These are phyloP conservation scores for pig (Sus scrofa) DNA, from an alignment of 2,113 vertebrate species.

Conservation along the genomic window T2T-Sscrofa CM000820.6:51275501-51276000, in stretches of 20 bases:
- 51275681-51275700: not conserved
- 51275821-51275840: not conserved
- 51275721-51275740: not conserved
- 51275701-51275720: not conserved
- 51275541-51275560: not conserved
- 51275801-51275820: not conserved
- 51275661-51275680: not conserved
- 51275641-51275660: not conserved
- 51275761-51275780: not conserved
- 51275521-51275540: not conserved
- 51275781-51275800: not conserved
- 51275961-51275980: not conserved
- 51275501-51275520: too few species aligned
- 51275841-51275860: not conserved
- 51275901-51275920: not conserved
- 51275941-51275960: not conserved
- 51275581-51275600: not conserved
- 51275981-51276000: not conserved
- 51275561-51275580: not conserved
- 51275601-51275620: not conserved
- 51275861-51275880: not conserved
- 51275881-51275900: not conserved
- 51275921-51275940: not conserved
- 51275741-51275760: not conserved
- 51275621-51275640: not conserved